Base-by-base conservation (phyloP, 2,888 invertebrate species). In the Troilus luridus region DNA sequence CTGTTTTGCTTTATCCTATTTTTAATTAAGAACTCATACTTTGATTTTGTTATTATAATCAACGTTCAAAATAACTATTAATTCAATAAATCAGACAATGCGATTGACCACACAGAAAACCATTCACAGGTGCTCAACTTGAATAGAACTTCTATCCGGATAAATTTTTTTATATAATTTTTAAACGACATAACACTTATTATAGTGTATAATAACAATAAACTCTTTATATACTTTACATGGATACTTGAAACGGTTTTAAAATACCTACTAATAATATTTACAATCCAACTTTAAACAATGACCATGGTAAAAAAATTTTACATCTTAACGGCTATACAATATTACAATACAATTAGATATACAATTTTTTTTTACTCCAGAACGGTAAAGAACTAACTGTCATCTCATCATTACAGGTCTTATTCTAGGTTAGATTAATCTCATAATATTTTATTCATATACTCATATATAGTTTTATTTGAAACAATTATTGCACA, bases 401-500 rank as follows among this genome's bases (percentile, higher is more conserved):
- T 27, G 12, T 27, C 27, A 77, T 24, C 17, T 77, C 72, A 19
- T 77, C 8, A 77, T 27, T 77, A 77, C 72, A 77, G 72, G 19
- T 77, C 72, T 77, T 77, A 77, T 77, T 77, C 72, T 77, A 77
- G 17, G 14, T 41, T 77, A 41, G 72, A 77, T 41, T 77, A 72
- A 27, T 77, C 72, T 77, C 41, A 77, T 77, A 77, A 77, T 41
- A 41, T 77, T 17, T 77, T 41, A 27, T 77, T 41, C 19, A 41
- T 77, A 41, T 41, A 77, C n/a, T n/a, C n/a, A n/a, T 77, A 41
- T 41, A n/a, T 41, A 21, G 0, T 72, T 72, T 77, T 77, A 77
- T 77, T 77, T 85, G 19, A 85, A 85, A 85, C 85, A 85, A 56
- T 85, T 85, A 85, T 85, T 85, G 56, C 85, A 85, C 56, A 85